Conservation (phyloP, 2,888 invertebrate species). For the Matsumyia berberina region DNA sequence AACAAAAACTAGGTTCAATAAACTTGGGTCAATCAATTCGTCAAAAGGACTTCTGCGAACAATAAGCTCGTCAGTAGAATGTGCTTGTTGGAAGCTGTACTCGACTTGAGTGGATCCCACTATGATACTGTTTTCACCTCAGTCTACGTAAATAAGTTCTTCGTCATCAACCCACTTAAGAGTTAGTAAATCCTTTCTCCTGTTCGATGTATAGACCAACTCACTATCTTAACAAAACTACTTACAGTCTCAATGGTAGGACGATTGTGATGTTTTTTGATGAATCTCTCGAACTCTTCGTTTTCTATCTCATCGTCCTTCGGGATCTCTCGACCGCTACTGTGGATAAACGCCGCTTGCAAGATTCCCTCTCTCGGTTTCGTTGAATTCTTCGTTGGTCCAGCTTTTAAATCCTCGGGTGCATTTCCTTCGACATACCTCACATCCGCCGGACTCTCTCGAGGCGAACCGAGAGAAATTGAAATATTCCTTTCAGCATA, state of each 20-base stretch:
- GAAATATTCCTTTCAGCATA: conserved; percentile 80
- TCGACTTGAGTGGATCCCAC: too few species aligned
- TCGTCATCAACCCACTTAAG: too few species aligned
- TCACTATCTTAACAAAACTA: not conserved
- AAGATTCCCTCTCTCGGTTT: conserved; percentile 27
- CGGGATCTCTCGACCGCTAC: conserved; percentile 50
- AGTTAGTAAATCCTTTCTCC: too few species aligned
- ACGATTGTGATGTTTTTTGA: conserved; percentile 82
- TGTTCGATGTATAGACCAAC: too few species aligned
- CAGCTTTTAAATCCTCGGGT: conserved; percentile 81
- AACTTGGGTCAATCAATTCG: too few species aligned
- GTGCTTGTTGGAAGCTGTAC: too few species aligned
- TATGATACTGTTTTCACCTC: too few species aligned
- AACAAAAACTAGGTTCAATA: too few species aligned
- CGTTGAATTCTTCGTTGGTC: conserved; percentile 70
- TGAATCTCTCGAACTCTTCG: conserved; percentile 83
- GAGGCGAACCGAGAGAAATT: conserved; percentile 80
- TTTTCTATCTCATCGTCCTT: conserved; percentile 79
- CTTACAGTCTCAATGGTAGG: conserved; percentile 83
- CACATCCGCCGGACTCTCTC: conserved; percentile 85
- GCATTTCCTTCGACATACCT: conserved; percentile 84
- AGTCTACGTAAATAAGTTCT: too few species aligned
- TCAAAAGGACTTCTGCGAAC: too few species aligned
- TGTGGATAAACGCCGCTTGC: conserved; percentile 55
- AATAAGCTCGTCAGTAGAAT: too few species aligned